Evolutionary conservation across 2,797 vertebrate species (phyloP), one percentile per base, ranked within the genome.

Genomic region (Triplophysa bombifrons): DNA sequence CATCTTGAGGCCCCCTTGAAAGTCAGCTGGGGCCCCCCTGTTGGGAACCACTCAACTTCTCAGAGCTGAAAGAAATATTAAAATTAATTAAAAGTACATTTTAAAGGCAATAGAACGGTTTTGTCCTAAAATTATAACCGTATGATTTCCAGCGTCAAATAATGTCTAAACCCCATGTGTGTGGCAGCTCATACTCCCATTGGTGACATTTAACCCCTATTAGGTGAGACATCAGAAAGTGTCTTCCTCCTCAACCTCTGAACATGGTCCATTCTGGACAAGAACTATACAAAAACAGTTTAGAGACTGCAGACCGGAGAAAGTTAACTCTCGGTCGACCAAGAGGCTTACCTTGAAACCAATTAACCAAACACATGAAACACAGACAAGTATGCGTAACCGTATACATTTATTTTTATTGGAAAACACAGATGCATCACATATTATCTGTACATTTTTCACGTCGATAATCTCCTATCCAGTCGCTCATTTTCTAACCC

Each of bases 341-440:
- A 2, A 46, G 2, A 46, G 4, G 27, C 70, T 70, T 63, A 63
- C 19, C n/a, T 63, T 50, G 44, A 0, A 61, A 25, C 67, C 50
- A 51, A 77, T 41, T 30, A 8, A 41, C 27, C 9, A 55, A 63
- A 53, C 27, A n/a, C 25, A 68, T 13, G 46, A 53, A 69, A 79
- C 60, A 69, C 55, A 76, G 19, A 61, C 76, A 60, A 68, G 38
- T 68, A 72, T 72, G 80, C 82, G 74, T 82, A 72, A 83, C 81
- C 64, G 56, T 85, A 66, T 77, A 82, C 80, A 80, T 83, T 74
- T 85, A 80, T 77, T 83, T 85, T 85, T 83, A 80, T 82, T 85
- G 84, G 70, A 85, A 85, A 85, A 83, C 84, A 83, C 78, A 4
- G 64, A 74, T 70, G 80, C 67, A 77, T 69, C 67, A 73, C 74